phyloP scores from a whole-genome alignment of 2,797 vertebrate species.

The Schizothorax lantsangensis region DNA sequence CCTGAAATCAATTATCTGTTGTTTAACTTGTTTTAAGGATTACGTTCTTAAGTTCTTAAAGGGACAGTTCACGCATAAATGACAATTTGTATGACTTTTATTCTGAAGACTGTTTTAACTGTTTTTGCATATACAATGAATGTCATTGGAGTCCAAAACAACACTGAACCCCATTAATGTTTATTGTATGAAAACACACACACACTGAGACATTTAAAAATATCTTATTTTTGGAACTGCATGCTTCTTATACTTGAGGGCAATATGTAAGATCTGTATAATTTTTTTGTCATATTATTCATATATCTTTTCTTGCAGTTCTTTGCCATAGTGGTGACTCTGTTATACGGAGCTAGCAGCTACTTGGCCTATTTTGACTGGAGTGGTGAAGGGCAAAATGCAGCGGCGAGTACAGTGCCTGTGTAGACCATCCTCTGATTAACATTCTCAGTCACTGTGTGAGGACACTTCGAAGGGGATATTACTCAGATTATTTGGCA shows the following conservation, averaged over 20 bases:
- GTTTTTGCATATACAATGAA: background rate
- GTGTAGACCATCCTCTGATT: conserved; percentile 61
- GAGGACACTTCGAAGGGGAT: conserved; percentile 2
- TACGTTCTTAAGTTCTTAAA: background rate
- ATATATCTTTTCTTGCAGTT: conserved; percentile 76
- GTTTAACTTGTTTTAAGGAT: background rate
- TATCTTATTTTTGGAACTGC: background rate
- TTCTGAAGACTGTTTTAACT: background rate
- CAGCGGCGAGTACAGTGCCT: conserved; percentile 82
- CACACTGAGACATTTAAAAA: background rate
- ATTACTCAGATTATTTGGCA: background rate
- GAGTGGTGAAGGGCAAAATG: conserved; percentile 82
- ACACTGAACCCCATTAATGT: background rate
- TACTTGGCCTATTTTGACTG: conserved; percentile 88
- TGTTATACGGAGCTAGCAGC: conserved; percentile 81
- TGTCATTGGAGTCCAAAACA: background rate
- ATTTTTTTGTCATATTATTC: background rate
- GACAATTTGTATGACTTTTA: background rate
- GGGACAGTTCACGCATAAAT: background rate
- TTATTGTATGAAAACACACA: background rate
- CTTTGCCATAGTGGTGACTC: conserved; percentile 83
- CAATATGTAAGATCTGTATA: background rate
- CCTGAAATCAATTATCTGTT: background rate
- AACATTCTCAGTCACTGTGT: background rate
- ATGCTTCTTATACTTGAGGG: too few relatives aligned